Evolutionary conservation across 2,113 vertebrate species (phyloP), one percentile per base, ranked within the genome.

Genomic region (Notarius quadriscutis): DNA sequence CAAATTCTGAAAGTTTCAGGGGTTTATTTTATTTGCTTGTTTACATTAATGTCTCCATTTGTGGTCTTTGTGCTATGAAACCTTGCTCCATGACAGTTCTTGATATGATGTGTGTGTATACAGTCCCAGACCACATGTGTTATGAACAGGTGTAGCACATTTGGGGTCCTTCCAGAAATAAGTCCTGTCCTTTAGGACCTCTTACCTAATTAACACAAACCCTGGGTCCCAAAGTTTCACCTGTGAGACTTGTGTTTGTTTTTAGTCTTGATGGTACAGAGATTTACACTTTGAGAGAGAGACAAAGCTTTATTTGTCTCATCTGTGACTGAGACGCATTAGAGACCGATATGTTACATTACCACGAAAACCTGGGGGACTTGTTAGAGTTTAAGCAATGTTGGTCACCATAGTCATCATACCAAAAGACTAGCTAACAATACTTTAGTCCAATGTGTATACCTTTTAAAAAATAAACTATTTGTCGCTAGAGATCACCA

Each of bases 211-310:
- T 89, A 88, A 65, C 80, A 17, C 81, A 87, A 27, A 72, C 48
- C 20, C 34, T 20, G n/a, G 57, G 63, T 80, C 72, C 65, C 74
- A 63, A 14, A 0, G 72, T 34, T 57, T 84, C 83, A 89, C 92
- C 92, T 9, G 22, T 85, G 89, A 87, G 90, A 84, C 90, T 20
- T 90, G 72, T 93, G 92, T 94, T 95, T 94, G 93, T 90, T 90
- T 91, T 93, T 92, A 92, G 91, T 90, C 89, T 87, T 92, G 92
- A 93, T 89, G 91, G 89, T 91, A 90, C 50, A 27, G 91, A 88
- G 63, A 71, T n/a, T n/a, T n/a, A n/a, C n/a, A n/a, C n/a, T n/a
- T n/a, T n/a, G n/a, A n/a, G 30, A 27, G 91, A 88, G 65, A 71
- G 51, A 71, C 63, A 4, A 18, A 80, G 74, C 90, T 92, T 93